Evolutionary conservation across 2,888 invertebrate species (phyloP), one percentile per base, ranked within the genome.

Genomic region (Chloroclystis v-ata): DNA sequence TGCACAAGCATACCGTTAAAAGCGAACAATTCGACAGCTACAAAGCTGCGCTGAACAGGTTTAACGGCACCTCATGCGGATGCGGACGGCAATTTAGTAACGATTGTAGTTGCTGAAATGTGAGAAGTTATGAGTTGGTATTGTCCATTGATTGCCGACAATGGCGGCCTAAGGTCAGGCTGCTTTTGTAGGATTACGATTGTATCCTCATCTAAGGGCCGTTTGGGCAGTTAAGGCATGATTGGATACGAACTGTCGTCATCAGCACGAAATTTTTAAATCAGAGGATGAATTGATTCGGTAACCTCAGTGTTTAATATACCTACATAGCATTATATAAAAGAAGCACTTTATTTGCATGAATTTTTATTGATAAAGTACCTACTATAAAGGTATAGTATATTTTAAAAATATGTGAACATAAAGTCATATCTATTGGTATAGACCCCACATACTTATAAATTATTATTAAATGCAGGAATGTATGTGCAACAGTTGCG

Each of bases 91-190:
- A 65, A 67, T 72, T 71, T 67, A 60, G 70, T 67, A 65, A 60
- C 63, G 63, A 66, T 65, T 69, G 71, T 63, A 61, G 54, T 60
- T 53, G 59, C 52, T 58, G 60, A 56, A 58, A 64, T 57, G 64
- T 41, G 48, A 52, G 45, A 45, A 63, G 49, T 49, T 51, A 52
- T 51, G 56, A 63, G 52, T 56, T 54, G 57, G 60, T 56, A 63
- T 64, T 69, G 64, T 70, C 70, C 68, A 69, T 69, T 72, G 68
- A 69, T 66, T 62, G 52, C 49, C 59, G 49, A 76, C 72, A 80
- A 78, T 75, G 65, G 65, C 66, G 61, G 62, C 53, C 60, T 69
- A 78, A 81, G 82, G 80, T 78, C 81, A 74, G 57, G 54, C 63
- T 11, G 37, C 69, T 68, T 50, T 69, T 61, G 63, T 68, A 59